These are phyloP conservation scores for Charanyca ferruginea DNA, from an alignment of 2,888 invertebrate species.

Conservation along the genomic window DNA sequence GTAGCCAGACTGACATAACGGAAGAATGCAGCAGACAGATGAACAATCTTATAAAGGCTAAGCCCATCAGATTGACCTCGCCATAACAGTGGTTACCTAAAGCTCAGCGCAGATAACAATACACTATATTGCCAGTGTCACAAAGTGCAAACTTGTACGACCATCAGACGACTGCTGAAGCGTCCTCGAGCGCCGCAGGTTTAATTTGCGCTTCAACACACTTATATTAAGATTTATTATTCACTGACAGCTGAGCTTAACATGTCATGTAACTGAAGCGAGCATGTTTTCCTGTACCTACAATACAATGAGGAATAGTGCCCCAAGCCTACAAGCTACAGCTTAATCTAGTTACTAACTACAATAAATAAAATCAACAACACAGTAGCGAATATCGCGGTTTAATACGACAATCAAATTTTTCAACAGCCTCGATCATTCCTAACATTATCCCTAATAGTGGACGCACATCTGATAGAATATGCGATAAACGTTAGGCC, in stretches of 20 bases:
- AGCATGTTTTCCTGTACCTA: slow-evolving; percentile 8
- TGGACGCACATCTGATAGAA: background rate
- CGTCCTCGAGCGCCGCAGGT: background rate
- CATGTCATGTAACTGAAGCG: slow-evolving; percentile 10
- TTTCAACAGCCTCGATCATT: slow-evolving; percentile 67
- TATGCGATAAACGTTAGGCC: no score
- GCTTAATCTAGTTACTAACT: slow-evolving; percentile 53
- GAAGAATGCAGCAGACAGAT: slow-evolving; percentile 8
- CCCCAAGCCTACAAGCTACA: slow-evolving; percentile 50
- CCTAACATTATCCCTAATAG: slow-evolving; percentile 49
- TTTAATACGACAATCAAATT: slow-evolving; percentile 56
- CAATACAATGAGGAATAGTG: slow-evolving; percentile 35
- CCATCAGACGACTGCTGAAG: background rate
- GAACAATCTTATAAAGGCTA: slow-evolving; percentile 10
- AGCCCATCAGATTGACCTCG: slow-evolving; percentile 12
- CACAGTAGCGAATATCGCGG: slow-evolving; percentile 55
- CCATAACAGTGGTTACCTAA: background rate
- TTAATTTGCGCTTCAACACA: background rate
- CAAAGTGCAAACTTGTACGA: background rate
- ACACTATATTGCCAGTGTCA: slow-evolving; percentile 14
- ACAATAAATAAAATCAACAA: slow-evolving; percentile 66
- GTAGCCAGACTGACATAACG: background rate
- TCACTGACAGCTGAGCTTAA: slow-evolving; percentile 5
- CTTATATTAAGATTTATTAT: slow-evolving; percentile 16
- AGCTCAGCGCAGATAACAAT: slow-evolving; percentile 10